A percentile compares a stretch with the other conserved stretches of the same genome.
phyloP scores from a whole-genome alignment of 37 sponge, comb jelly and placozoan genomes.

The Eunapius fragilis region DNA sequence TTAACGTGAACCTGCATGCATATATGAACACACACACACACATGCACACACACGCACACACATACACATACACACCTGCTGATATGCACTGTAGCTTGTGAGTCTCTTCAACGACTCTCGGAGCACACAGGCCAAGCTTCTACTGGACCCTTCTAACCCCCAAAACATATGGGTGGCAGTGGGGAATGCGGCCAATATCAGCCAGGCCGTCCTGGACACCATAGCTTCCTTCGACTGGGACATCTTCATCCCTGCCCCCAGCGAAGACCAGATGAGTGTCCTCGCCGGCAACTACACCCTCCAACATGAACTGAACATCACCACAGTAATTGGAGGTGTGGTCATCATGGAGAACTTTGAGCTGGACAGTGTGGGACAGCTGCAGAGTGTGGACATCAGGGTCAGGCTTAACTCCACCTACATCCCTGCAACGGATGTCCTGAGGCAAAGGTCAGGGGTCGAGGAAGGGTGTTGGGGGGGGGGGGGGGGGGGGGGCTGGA shows the following conservation, averaged over 20 bases:
- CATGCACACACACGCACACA: too few species aligned
- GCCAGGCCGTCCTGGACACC: neutral
- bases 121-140: neutral
- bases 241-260: conserved; percentile 41
- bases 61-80: too few species aligned
- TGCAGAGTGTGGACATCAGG: conserved; percentile 31
- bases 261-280: conserved; percentile 15
- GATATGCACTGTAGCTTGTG: neutral
- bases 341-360: conserved; percentile 25
- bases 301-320: conserved; percentile 43
- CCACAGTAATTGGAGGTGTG: conserved; percentile 44
- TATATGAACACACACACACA: too few species aligned
- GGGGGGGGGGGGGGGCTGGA: neutral
- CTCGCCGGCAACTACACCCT: conserved; percentile 26
- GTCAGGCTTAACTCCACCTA: conserved; percentile 67
- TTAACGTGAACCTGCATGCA: too few species aligned
- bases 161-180: conserved; percentile 62
- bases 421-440: conserved; percentile 8
- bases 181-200: neutral
- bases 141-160: conserved; percentile 42
- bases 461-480: too few species aligned
- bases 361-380: neutral
- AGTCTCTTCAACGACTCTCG: neutral
- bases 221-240: conserved; percentile 65
- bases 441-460: conserved; percentile 37